phyloP scores from a whole-genome alignment of 2,797 vertebrate genomes.

The Pseudocheirus occidentalis region DNA sequence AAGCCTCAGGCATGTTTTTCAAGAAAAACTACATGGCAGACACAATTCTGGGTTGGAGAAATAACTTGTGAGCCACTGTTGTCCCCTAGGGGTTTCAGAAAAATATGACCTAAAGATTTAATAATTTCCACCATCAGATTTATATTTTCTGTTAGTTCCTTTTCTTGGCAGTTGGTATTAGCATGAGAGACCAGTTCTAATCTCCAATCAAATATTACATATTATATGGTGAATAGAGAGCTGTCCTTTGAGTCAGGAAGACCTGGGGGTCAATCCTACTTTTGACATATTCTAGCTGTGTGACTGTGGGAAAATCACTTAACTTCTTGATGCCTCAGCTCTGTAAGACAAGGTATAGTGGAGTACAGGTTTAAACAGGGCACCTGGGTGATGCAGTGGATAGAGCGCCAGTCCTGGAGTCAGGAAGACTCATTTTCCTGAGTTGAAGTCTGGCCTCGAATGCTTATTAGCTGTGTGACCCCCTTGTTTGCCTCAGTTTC shows the following conservation, averaged over 20 bases:
- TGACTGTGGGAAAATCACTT: background rate
- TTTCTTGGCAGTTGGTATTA: slow-evolving; percentile 19
- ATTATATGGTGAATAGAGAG: background rate
- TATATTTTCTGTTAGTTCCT: slow-evolving; percentile 1
- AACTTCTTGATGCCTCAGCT: background rate
- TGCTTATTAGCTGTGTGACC: no score
- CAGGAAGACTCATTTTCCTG: background rate
- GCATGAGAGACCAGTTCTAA: background rate
- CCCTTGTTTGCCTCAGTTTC: background rate
- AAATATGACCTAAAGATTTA: slow-evolving; percentile 37
- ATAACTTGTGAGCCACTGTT: background rate
- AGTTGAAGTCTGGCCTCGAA: background rate
- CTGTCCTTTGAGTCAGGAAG: background rate
- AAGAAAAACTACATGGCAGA: background rate
- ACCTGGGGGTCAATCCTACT: no score
- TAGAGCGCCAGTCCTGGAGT: no score
- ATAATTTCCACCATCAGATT: slow-evolving; percentile 34
- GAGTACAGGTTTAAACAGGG: no score
- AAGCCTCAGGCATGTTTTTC: slow-evolving; percentile 6
- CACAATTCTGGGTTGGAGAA: background rate
- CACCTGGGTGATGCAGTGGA: background rate
- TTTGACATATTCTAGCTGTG: background rate
- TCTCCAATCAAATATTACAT: background rate
- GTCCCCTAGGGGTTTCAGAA: background rate
- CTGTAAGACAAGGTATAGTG: background rate